Conservation (phyloP, 2,888 invertebrate species). For the Rotaria magnacalcarata region DNA sequence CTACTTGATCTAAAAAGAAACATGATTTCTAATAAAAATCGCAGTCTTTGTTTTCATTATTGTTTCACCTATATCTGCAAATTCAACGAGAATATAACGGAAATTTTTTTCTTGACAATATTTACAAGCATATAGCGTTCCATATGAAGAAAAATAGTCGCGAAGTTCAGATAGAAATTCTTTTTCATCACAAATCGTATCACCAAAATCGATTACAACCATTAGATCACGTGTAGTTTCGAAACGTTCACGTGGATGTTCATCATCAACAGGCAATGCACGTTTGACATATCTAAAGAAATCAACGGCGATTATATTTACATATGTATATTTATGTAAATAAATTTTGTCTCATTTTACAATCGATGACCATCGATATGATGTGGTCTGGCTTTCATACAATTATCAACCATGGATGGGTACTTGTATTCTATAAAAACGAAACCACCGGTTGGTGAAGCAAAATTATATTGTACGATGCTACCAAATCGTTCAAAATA, state of each 20-base stretch:
- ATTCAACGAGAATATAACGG: background rate
- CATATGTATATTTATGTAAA: background rate
- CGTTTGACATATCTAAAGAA: constrained; percentile 30
- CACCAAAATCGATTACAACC: background rate
- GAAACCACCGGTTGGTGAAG: background rate
- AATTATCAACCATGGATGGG: background rate
- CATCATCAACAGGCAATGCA: background rate
- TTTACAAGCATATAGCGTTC: background rate
- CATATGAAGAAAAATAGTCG: background rate
- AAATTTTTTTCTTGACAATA: background rate
- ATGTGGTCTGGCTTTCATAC: background rate
- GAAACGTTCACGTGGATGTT: constrained; percentile 20
- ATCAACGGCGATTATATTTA: background rate
- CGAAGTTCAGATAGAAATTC: background rate
- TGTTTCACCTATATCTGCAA: background rate
- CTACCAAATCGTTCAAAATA: constrained; percentile 21
- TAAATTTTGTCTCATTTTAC: background rate
- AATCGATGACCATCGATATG: background rate
- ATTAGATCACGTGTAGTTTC: constrained; percentile 21
- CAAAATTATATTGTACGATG: background rate
- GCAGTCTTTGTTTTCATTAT: background rate
- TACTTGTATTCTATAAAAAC: background rate
- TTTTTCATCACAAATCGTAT: background rate
- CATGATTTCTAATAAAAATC: too few relatives aligned
- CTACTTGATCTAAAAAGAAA: background rate